Evolutionary conservation across 2,113 vertebrate genomes (phyloP).

Genomic region (Penelope pileata): DNA sequence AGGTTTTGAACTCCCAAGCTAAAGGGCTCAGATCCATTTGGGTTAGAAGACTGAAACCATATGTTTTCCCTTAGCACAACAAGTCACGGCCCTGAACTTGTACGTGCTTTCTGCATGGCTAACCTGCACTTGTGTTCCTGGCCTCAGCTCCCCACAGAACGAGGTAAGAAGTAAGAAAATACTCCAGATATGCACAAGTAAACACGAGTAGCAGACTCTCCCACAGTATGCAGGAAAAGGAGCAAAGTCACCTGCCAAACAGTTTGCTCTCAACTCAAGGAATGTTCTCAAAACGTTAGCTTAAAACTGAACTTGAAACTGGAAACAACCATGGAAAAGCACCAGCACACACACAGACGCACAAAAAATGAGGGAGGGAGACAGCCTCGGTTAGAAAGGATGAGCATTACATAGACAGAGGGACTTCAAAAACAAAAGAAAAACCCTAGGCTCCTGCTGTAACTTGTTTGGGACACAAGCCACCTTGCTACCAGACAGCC

Average conservation of each 20-base stretch:
- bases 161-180: not conserved
- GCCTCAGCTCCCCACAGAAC: not conserved
- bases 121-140: rapidly evolving
- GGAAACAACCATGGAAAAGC: not conserved
- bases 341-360: not conserved
- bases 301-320: not conserved
- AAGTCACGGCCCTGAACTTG: not conserved
- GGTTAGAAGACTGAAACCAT: not conserved
- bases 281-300: not conserved
- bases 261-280: not conserved
- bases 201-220: not conserved
- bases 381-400: not conserved
- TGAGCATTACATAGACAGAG: not conserved
- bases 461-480: conserved; percentile 38
- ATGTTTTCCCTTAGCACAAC: not conserved
- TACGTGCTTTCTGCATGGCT: not conserved
- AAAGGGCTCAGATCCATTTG: not conserved
- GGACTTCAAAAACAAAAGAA: not conserved
- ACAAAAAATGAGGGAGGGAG: not conserved
- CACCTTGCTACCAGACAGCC: conserved; percentile 11
- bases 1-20: not conserved
- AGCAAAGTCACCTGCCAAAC: not conserved
- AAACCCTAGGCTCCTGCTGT: not conserved
- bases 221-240: not conserved
- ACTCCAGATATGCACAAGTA: not conserved